Evolutionary conservation across 2,797 vertebrate genomes (phyloP), one percentile per base, ranked within the genome.

Genomic region (Rhinichthys osculus): DNA sequence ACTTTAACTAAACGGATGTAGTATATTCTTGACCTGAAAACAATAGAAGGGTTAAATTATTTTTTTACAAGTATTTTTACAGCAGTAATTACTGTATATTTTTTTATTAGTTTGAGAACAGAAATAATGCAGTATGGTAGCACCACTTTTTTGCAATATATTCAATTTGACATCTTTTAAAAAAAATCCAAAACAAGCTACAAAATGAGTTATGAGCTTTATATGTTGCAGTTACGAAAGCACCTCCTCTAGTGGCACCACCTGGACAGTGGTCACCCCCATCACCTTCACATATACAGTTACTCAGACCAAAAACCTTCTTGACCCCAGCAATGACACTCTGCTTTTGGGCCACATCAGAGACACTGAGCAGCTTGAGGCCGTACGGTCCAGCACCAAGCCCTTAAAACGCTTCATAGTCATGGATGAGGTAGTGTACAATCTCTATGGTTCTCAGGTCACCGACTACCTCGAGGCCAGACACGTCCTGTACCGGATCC

Each of bases 201-300:
- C 59, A 84, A 67, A 84, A 52, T 84, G 72, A 84, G 57, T 64
- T 66, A 50, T 47, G 27, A 74, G 73, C 66, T 85, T 84, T 27
- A 52, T 91, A 71, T 95, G 87, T 91, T 88, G 87, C 44, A 97
- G 96, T 90, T 94, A 91, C 13, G 95, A 97, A 90, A 92, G 84
- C 13, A 4, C 90, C 89, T 93, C 93, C 0, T 89, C 95, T 59
- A 90, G 54, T 1, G 94, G 94, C 5, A 91, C 94, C 67, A 93
- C 93, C 81, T 96, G 96, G 96, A 97, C 93, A 0, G 90, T 96
- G 33, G 94, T 96, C 89, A 95, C 95, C 74, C 96, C 95, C 78
- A 95, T 96, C 72, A 92, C 94, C 77, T 96, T 97, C 79, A 95
- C 93, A 74, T 96, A 96, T 89, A 96, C 95, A 90, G 95, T 96